Base-by-base conservation (phyloP, 2,888 invertebrate species). In the Ptychoptera albimana region DNA sequence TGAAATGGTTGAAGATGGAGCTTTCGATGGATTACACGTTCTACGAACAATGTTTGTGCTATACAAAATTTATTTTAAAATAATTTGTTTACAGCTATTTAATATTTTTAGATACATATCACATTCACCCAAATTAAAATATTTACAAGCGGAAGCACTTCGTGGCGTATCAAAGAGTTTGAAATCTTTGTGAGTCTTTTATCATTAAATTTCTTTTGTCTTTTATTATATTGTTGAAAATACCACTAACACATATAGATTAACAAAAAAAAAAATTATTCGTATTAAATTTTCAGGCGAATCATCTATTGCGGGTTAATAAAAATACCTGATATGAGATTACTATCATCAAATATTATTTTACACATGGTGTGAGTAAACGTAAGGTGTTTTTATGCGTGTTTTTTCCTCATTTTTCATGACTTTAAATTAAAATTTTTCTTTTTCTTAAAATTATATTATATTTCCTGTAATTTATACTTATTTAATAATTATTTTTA, bases 311-410 rank as follows among this genome's bases (percentile, higher is more conserved):
- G 79, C 29, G 79, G 79, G 0, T 61, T 82, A 44, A 58, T 70
- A 50, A 74, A 73, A 55, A 72, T 80, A 36, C 82, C 82, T 1
- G 77, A 78, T 58, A 61, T 82, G 51, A 71, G 70, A 41, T 70
- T 74, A 50, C 68, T 82, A 9, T 71, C 77, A 45, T 57, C 68
- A 56, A 42, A 63, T 57, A 61, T 70, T 60, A 57, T 79, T 57
- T 61, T 82, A 51, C 77, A 78, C 57, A 75, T 79, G 57, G 70
- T 82, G 82, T 82, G 63, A 79, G 81, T 76, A 53, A 50, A 46
- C 40, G 35, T 46, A 40, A 48, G 45, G 43, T 46, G 30, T 13
- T 23, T 48, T 37, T n/a, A 46, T 43, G 16, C 12, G 8, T 23
- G 38, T 37, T 41, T 37, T n/a, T 31, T 41, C 12, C 11, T 37